Conservation (phyloP, 2,888 invertebrate genomes). For the Synergus gifuensis region DNA sequence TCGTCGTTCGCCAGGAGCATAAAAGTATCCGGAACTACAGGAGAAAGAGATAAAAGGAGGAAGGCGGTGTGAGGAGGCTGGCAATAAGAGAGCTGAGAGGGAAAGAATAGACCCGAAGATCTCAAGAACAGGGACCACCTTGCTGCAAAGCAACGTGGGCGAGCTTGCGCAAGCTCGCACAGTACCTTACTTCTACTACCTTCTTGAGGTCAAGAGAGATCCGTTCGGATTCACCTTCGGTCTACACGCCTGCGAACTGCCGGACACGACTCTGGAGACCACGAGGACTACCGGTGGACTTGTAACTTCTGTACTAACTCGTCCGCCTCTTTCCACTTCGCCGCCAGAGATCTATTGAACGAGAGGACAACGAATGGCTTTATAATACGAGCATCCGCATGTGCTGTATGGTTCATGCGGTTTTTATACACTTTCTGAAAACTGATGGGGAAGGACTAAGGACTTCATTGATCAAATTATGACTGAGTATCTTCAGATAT, state of each 20-base stretch:
- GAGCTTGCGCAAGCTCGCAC: slow-evolving; percentile 70
- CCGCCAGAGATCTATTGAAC: slow-evolving; percentile 40
- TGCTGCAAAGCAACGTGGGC: slow-evolving; percentile 71
- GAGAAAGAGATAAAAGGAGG: slow-evolving; percentile 48
- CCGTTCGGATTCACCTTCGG: slow-evolving; percentile 52
- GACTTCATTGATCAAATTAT: not conserved
- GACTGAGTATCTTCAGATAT: not conserved
- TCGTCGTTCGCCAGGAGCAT: slow-evolving; percentile 73
- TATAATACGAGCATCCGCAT: slow-evolving; percentile 52
- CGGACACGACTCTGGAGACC: slow-evolving; percentile 48
- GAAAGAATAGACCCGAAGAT: slow-evolving; percentile 64
- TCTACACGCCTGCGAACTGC: slow-evolving; percentile 42
- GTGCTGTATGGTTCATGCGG: not conserved
- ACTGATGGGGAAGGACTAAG: not conserved
- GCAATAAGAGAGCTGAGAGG: slow-evolving; percentile 40
- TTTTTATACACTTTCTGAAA: not conserved
- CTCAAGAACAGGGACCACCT: slow-evolving; percentile 73
- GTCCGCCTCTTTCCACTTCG: slow-evolving; percentile 41
- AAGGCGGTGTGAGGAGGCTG: slow-evolving; percentile 45
- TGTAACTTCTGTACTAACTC: slow-evolving; percentile 58
- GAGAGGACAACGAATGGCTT: slow-evolving; percentile 44
- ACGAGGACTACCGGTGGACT: slow-evolving; percentile 59
- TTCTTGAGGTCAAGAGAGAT: slow-evolving; percentile 53
- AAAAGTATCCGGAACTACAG: slow-evolving; percentile 69
- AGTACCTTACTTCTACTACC: slow-evolving; percentile 35